Conservation (phyloP, 2,113 vertebrate species). For the Labrus mixtus region DNA sequence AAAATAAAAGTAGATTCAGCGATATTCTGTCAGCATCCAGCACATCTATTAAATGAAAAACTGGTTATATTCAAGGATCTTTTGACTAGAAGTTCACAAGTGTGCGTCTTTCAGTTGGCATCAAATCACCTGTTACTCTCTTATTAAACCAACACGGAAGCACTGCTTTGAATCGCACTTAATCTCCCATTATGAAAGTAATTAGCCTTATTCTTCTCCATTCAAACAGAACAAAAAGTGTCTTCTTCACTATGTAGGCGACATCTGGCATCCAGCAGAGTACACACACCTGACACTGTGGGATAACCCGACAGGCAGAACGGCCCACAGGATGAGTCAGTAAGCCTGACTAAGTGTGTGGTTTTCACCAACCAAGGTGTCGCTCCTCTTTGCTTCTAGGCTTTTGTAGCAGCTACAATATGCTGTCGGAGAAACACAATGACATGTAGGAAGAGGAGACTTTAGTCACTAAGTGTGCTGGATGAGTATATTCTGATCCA, state of each 20-base stretch:
- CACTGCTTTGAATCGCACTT: slow-evolving; percentile 17
- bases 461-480: slow-evolving; percentile 51
- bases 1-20: too few species aligned
- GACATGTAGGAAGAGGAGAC: slow-evolving; percentile 57
- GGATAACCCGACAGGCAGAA: slow-evolving; percentile 41
- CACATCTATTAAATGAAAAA: too few species aligned
- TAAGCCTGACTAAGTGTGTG: slow-evolving; percentile 55
- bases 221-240: slow-evolving; percentile 41
- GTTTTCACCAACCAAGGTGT: slow-evolving; percentile 27
- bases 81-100: too few species aligned
- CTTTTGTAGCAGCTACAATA: slow-evolving; percentile 38
- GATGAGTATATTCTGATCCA: slow-evolving; percentile 62
- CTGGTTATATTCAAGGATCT: too few species aligned
- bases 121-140: slow-evolving; percentile 9
- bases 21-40: neutral
- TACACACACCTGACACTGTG: slow-evolving; percentile 53
- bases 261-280: slow-evolving; percentile 49
- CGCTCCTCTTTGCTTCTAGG: slow-evolving; percentile 32
- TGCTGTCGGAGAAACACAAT: slow-evolving; percentile 36
- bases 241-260: slow-evolving; percentile 38
- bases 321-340: slow-evolving; percentile 65
- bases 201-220: slow-evolving; percentile 23
- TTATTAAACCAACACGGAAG: neutral
- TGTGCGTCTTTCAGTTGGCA: neutral
- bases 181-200: slow-evolving; percentile 18